Evolutionary conservation across 2,797 vertebrate genomes (phyloP).

Genomic region (Gymnocypris eckloni): DNA sequence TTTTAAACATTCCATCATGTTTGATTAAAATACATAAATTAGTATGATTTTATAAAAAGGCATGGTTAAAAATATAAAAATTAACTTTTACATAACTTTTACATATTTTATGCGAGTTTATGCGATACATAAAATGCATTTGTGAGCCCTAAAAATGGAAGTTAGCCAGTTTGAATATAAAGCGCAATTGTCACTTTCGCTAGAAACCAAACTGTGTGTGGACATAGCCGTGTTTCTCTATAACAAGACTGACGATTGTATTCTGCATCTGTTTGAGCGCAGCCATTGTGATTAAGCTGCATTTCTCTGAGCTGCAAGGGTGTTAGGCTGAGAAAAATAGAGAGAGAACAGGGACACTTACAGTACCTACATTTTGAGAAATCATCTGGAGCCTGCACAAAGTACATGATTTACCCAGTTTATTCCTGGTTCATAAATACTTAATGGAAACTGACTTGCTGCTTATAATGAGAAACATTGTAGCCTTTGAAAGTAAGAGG

Average conservation of each 20-base stretch:
- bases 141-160: background rate
- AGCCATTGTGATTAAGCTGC: constrained; percentile 39
- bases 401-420: constrained; percentile 49
- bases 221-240: background rate
- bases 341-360: constrained; percentile 23
- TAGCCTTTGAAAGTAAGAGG: constrained; percentile 42
- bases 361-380: constrained; percentile 40
- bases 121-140: background rate
- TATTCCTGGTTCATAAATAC: constrained; percentile 55
- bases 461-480: constrained; percentile 50
- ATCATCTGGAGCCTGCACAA: constrained; percentile 46
- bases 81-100: background rate
- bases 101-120: background rate
- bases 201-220: background rate
- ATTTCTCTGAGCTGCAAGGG: constrained; percentile 24
- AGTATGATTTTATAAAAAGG: background rate
- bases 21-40: background rate
- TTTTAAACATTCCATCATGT: background rate
- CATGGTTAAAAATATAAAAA: background rate
- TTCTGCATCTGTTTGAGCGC: background rate
- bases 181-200: background rate
- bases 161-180: background rate
- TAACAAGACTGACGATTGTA: background rate
- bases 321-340: constrained; percentile 37
- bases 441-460: constrained; percentile 53